Evolutionary conservation across 2,797 vertebrate species (phyloP).

Genomic region (Lagodon rhomboides): DNA sequence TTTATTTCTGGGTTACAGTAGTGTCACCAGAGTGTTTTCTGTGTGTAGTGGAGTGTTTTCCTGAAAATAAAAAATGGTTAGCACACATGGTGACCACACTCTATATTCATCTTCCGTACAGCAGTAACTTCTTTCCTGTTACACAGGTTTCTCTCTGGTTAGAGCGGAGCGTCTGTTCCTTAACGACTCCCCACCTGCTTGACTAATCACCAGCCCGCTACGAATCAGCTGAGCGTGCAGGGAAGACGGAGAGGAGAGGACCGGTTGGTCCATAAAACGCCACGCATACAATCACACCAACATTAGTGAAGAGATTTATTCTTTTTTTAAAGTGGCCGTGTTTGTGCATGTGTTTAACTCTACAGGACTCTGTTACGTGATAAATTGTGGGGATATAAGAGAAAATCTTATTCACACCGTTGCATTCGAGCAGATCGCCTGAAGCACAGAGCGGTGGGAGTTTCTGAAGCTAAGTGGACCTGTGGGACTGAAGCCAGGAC

Average conservation of each 20-base stretch:
- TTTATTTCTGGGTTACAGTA: constrained; percentile 25
- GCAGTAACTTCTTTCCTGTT: constrained; percentile 3
- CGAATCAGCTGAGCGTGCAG: constrained; percentile 57
- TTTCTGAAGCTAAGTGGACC: constrained; percentile 3
- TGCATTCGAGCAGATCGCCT: not conserved
- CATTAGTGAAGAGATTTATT: constrained; percentile 26
- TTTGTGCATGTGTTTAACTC: constrained; percentile 10
- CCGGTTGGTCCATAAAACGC: constrained; percentile 26
- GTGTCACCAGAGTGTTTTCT: no score
- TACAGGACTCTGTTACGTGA: not conserved
- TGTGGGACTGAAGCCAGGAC: not conserved
- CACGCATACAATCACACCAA: constrained; percentile 44
- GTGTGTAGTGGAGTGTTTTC: not conserved
- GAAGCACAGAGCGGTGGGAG: not conserved
- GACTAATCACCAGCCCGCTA: constrained; percentile 69
- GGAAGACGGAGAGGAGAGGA: constrained; percentile 40
- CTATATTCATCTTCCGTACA: constrained; percentile 23
- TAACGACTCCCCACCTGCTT: constrained; percentile 76
- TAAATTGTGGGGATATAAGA: constrained; percentile 14
- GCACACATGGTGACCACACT: not conserved
- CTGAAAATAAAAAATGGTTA: constrained; percentile 20
- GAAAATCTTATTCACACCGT: not conserved
- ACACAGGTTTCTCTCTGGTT: constrained; percentile 31
- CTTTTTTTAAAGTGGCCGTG: not conserved
- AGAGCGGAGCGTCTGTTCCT: constrained; percentile 62